phyloP scores from a whole-genome alignment of 2,113 vertebrate genomes.

The Sterna hirundo region DNA sequence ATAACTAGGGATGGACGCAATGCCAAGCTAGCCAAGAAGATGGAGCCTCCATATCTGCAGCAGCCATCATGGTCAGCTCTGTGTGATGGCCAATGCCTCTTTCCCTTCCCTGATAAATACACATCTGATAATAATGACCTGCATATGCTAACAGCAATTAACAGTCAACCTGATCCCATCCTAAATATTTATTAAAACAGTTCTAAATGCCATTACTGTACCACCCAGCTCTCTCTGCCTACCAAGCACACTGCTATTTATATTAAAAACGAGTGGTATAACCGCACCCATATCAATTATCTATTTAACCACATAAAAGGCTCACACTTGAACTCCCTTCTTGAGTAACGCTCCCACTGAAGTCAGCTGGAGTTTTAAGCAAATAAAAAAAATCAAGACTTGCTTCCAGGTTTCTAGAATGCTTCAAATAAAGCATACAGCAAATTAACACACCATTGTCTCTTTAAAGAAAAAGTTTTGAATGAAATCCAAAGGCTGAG shows the following conservation, averaged over 20 bases:
- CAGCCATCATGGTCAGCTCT: not conserved
- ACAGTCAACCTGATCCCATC: not conserved
- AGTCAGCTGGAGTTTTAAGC: not conserved
- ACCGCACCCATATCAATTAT: slow-evolving; percentile 34
- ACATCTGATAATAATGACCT: not conserved
- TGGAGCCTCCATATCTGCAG: not conserved
- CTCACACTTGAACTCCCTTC: not conserved
- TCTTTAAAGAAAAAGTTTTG: slow-evolving; percentile 17
- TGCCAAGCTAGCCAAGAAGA: rapidly evolving
- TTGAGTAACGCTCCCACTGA: not conserved
- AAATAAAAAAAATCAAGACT: not conserved
- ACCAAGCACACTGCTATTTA: not conserved
- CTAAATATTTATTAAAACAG: not conserved
- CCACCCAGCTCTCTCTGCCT: not conserved
- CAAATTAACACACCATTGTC: not conserved
- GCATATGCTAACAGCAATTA: not conserved
- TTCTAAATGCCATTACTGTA: not conserved
- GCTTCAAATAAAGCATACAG: not conserved
- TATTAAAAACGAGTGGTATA: slow-evolving; percentile 44
- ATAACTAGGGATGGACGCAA: rapidly evolving
- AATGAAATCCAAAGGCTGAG: slow-evolving; percentile 12
- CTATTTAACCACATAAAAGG: slow-evolving; percentile 53
- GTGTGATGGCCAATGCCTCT: not conserved
- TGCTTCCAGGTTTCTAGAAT: not conserved
- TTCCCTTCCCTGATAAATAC: not conserved